Base-by-base conservation (phyloP, 2,888 invertebrate species). In the Craniophora ligustri region DNA sequence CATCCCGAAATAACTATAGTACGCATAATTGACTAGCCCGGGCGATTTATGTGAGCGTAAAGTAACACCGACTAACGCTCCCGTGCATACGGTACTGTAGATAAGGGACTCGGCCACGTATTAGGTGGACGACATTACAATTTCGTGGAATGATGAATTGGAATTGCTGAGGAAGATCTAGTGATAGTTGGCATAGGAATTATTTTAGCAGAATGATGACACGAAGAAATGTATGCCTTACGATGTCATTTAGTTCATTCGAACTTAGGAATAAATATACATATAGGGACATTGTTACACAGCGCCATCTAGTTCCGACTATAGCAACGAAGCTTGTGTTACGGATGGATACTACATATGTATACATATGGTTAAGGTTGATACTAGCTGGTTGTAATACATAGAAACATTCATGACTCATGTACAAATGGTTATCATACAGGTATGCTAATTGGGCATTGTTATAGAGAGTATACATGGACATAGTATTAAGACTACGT, bases 1-100 rank as follows among this genome's bases (percentile, higher is more conserved):
- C 81, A 74, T 84, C 85, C 90, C 78, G 77, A 90, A 91, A 91
- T 91, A 91, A 81, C 85, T 76, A 74, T 80, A 79, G 77, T 81
- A 79, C 85, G 83, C 79, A 79, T 85, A 86, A 91, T 89, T 89
- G 86, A 90, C 86, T 87, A 85, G 80, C 79, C 69, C 53, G 64
- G 71, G 70, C 83, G 86, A 89, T 89, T 89, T 88, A 86, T 85
- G 84, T 75, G 75, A 74, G 65, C 78, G 82, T 81, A 81, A 71
- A 66, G 62, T 65, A 60, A 71, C 66, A 73, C 70, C 59, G 57
- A 39, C 48, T 65, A 66, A 62, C 59, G 54, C 58, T 48, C 61
- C 53, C 45, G 70, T 54, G 47, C 61, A 64, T 67, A 61, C 55
- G 58, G 69, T 54, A 50, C 59, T 39, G 28, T 34, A 60, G 62